Percentiles rank a stretch among this genome's conserved stretches.
Conservation (phyloP, 2,888 invertebrate species). For the Parapristionchus giblindavisi region DNA sequence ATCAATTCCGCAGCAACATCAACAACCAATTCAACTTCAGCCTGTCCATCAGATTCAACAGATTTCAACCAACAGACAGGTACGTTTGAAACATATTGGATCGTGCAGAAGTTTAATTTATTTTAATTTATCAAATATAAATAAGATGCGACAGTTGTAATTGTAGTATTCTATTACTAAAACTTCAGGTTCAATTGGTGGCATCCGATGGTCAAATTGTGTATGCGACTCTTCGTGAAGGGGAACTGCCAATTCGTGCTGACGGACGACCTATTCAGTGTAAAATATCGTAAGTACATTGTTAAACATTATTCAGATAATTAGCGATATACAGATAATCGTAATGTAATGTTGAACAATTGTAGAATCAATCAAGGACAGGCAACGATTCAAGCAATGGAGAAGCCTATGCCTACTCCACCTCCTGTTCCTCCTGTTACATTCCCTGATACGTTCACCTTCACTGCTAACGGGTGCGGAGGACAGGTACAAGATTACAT, state of each 20-base stretch:
- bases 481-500: slow-evolving; percentile 54
- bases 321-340: too few species aligned
- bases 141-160: neutral
- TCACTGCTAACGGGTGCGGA: slow-evolving; percentile 62
- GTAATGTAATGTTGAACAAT: too few species aligned
- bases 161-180: neutral
- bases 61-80: neutral
- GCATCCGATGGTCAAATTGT: slow-evolving; percentile 10
- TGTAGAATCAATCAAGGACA: slow-evolving; percentile 24
- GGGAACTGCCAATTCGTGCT: slow-evolving; percentile 6
- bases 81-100: too few species aligned
- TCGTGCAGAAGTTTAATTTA: neutral
- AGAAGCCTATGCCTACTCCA: too few species aligned
- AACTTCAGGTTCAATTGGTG: slow-evolving; percentile 20
- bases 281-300: slow-evolving; percentile 7
- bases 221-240: slow-evolving; percentile 8
- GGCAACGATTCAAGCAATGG: slow-evolving; percentile 3
- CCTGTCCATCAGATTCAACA: neutral
- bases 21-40: too few species aligned
- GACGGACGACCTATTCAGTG: slow-evolving; percentile 22
- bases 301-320: neutral
- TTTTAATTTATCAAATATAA: neutral
- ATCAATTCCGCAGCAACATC: too few species aligned
- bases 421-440: too few species aligned
- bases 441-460: slow-evolving; percentile 51